phyloP scores from a whole-genome alignment of 2,797 vertebrate species.

The Monodelphis domestica region DNA sequence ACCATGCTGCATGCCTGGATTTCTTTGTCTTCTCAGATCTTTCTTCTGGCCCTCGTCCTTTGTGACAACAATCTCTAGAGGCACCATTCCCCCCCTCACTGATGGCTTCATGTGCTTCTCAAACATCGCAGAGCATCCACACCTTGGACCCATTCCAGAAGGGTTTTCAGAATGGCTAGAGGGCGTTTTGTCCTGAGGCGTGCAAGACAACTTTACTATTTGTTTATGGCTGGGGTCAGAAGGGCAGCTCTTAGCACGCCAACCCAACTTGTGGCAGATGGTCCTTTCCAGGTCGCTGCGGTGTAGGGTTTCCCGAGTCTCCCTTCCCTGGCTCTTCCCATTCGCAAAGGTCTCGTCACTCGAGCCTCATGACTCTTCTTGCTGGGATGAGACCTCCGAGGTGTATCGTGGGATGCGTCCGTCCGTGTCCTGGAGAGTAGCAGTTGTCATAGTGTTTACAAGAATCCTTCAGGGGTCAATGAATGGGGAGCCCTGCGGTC shows the following conservation, averaged over 20 bases:
- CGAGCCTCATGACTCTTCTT: background rate
- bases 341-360: background rate
- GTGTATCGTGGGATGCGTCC: background rate
- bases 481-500: background rate
- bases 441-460: background rate
- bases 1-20: background rate
- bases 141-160: conserved; percentile 75
- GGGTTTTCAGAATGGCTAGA: conserved; percentile 75
- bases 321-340: conserved; percentile 43
- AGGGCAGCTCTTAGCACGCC: conserved; percentile 73
- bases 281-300: conserved; percentile 65
- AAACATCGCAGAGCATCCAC: conserved; percentile 72
- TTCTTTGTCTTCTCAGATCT: conserved; percentile 27
- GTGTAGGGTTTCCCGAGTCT: conserved; percentile 67
- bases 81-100: conserved; percentile 65
- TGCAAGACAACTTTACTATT: conserved; percentile 80
- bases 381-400: conserved; percentile 50
- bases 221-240: conserved; percentile 77
- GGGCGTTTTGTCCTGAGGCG: conserved; percentile 75
- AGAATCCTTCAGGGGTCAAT: background rate
- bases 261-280: conserved; percentile 55
- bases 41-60: conserved; percentile 60
- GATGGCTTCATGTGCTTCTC: conserved; percentile 74
- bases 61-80: conserved; percentile 68
- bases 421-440: background rate